Evolutionary conservation across 1,140 invertebrate genomes (phyloP).

Genomic region (Mamestra configurata): DNA sequence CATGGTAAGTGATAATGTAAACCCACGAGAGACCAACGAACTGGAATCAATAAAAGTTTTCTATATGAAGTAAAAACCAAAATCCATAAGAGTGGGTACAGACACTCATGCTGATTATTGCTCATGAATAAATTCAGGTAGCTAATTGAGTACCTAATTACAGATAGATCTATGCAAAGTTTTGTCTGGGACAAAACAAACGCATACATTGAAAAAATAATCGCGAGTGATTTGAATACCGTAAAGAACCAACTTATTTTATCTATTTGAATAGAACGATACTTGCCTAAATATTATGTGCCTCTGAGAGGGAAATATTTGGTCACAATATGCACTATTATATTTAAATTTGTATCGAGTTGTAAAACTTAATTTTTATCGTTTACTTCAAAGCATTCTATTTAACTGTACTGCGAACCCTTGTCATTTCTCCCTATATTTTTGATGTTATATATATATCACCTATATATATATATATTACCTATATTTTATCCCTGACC

Average conservation of each 20-base stretch:
- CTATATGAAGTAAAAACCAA: neutral
- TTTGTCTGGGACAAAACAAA: slow-evolving; percentile 23
- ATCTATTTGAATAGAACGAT: neutral
- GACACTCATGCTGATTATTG: neutral
- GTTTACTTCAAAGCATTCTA: too few relatives aligned
- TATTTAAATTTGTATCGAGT: too few relatives aligned
- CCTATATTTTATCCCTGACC: too few relatives aligned
- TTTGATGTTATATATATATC: too few relatives aligned
- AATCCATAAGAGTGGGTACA: neutral
- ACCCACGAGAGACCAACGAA: neutral
- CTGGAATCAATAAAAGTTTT: neutral
- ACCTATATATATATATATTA: too few relatives aligned
- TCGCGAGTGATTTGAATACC: neutral
- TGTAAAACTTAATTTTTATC: too few relatives aligned
- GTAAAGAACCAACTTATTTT: neutral
- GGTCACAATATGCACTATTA: too few relatives aligned
- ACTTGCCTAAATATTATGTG: neutral
- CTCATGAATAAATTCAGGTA: neutral
- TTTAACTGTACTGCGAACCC: too few relatives aligned
- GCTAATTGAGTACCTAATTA: neutral
- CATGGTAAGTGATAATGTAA: slow-evolving; percentile 1
- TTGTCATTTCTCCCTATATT: too few relatives aligned
- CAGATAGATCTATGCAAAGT: slow-evolving; percentile 17
- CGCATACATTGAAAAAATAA: slow-evolving; percentile 1
- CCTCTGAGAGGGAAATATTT: neutral